These are phyloP conservation scores for Tetraneura akinire DNA, from an alignment of 1,140 invertebrate genomes.

Conservation along the genomic window DNA sequence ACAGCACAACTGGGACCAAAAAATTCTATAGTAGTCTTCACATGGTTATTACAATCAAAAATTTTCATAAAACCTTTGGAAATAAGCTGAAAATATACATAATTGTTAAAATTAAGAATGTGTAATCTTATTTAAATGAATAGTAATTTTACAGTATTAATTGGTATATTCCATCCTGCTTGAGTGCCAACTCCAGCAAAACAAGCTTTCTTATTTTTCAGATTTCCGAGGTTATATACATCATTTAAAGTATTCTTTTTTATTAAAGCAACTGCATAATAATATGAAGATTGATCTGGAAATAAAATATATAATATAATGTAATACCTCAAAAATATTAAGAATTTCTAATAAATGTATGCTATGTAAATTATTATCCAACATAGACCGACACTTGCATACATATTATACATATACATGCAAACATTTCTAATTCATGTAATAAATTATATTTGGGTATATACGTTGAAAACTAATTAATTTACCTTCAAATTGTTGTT, in stretches of 20 bases:
- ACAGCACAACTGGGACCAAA: conserved; percentile 92
- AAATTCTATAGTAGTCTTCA: conserved; percentile 86
- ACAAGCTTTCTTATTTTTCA: conserved; percentile 80
- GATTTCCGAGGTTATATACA: conserved; percentile 67
- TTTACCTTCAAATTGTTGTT: conserved; percentile 66
- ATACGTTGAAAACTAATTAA: no score
- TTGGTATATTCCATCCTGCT: conserved; percentile 91
- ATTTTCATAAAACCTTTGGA: conserved; percentile 76
- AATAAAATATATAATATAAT: conserved; percentile 55
- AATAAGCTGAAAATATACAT: conserved; percentile 70
- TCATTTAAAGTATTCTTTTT: conserved; percentile 68
- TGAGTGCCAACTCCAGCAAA: conserved; percentile 87
- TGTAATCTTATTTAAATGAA: conserved; percentile 59
- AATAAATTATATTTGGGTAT: no score
- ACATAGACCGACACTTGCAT: no score
- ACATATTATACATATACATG: no score
- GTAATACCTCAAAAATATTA: not conserved
- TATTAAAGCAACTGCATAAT: conserved; percentile 84
- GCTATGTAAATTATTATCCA: not conserved
- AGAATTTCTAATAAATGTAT: not conserved
- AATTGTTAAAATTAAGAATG: conserved; percentile 51
- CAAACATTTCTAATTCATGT: no score
- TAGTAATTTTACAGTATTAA: conserved; percentile 69
- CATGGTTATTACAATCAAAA: conserved; percentile 93
- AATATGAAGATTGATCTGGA: conserved; percentile 60